Evolutionary conservation across 2,113 vertebrate species (phyloP).

Genomic region (Grus americana): DNA sequence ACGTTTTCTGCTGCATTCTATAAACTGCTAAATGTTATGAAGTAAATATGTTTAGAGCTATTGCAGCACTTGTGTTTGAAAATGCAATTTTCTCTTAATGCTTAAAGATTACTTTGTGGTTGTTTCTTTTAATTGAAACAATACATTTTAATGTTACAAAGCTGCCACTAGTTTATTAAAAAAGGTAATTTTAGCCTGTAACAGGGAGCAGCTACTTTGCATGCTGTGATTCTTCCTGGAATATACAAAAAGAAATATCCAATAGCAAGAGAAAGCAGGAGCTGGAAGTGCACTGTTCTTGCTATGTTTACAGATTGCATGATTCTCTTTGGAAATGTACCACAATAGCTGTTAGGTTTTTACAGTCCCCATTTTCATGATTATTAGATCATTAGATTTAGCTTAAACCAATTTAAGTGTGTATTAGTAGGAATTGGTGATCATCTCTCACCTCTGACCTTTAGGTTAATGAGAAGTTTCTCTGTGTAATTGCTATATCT

Average conservation of each 20-base stretch:
- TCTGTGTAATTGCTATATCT: slow-evolving; percentile 65
- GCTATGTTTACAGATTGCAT: neutral
- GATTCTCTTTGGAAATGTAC: slow-evolving; percentile 18
- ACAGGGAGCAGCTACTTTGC: neutral
- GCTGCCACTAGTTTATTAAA: slow-evolving; percentile 46
- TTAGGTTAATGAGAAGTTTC: slow-evolving; percentile 74
- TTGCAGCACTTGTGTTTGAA: slow-evolving; percentile 1
- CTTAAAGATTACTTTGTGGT: slow-evolving; percentile 48
- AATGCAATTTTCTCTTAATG: slow-evolving; percentile 54
- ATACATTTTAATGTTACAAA: slow-evolving; percentile 62
- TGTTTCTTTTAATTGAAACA: slow-evolving; percentile 70
- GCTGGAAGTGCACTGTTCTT: neutral
- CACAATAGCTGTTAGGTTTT: slow-evolving; percentile 33
- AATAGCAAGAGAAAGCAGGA: neutral
- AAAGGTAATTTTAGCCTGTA: slow-evolving; percentile 3
- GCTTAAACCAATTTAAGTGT: slow-evolving; percentile 59
- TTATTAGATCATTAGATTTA: slow-evolving; percentile 62
- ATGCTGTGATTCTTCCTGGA: neutral
- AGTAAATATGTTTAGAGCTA: neutral
- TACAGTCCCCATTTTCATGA: slow-evolving; percentile 30
- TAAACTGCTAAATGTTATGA: neutral
- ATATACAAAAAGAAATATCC: neutral
- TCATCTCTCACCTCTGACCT: slow-evolving; percentile 67
- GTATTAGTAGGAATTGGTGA: slow-evolving; percentile 52
- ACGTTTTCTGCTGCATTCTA: neutral